These are phyloP conservation scores for Fopius arisanus DNA, from an alignment of 1,140 invertebrate species.

Conservation along the genomic window DNA sequence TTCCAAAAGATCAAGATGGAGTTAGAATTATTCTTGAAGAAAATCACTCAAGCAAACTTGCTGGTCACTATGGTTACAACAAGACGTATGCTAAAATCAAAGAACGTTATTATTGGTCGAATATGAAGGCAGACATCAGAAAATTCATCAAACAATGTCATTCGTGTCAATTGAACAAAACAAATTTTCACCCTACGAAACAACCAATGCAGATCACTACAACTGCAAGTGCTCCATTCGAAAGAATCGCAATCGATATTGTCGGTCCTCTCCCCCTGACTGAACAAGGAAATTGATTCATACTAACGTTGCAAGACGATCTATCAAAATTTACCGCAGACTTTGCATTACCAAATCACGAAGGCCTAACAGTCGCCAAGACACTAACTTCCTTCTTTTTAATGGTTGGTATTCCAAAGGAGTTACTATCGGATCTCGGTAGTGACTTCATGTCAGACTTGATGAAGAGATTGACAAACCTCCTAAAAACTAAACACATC, in stretches of 20 bases:
- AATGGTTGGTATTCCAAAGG: constrained; percentile 43
- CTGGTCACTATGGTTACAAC: background rate
- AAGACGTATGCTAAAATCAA: background rate
- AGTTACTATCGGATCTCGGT: constrained; percentile 48
- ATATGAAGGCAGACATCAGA: constrained; percentile 35
- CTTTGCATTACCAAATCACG: background rate
- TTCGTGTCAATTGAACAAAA: constrained; percentile 35
- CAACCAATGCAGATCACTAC: constrained; percentile 23
- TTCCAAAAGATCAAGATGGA: background rate
- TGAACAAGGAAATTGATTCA: background rate
- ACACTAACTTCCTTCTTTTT: constrained; percentile 37
- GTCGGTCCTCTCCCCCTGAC: background rate
- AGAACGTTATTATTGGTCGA: constrained; percentile 33
- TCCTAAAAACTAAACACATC: constrained; percentile 23
- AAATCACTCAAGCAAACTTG: background rate
- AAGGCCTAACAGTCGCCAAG: constrained; percentile 14
- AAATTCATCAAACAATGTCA: constrained; percentile 23
- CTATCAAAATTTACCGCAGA: background rate
- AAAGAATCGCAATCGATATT: background rate
- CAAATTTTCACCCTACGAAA: background rate
- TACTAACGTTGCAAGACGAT: background rate
- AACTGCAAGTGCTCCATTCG: background rate
- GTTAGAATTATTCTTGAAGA: background rate
- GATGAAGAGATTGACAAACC: background rate
- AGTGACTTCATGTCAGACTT: constrained; percentile 37